These are phyloP conservation scores for Venturia canescens DNA, from an alignment of 1,140 invertebrate species.

Conservation along the genomic window DNA sequence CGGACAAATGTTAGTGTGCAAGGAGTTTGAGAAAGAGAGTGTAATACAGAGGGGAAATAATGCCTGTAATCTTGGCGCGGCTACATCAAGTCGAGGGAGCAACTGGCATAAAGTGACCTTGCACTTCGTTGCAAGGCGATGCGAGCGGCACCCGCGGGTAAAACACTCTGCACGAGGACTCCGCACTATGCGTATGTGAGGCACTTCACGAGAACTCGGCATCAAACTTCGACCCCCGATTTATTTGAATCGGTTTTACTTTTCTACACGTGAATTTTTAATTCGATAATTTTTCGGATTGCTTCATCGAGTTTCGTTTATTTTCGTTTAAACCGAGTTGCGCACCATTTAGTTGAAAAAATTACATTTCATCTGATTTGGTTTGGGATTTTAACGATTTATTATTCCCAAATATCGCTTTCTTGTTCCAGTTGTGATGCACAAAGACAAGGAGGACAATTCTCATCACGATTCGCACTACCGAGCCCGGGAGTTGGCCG, in stretches of 20 bases:
- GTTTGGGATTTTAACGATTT: too few species aligned
- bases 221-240: too few species aligned
- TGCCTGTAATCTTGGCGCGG: conserved; percentile 48
- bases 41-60: conserved; percentile 48
- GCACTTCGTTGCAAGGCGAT: conserved; percentile 36
- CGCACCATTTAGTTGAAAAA: too few species aligned
- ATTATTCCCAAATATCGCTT: too few species aligned
- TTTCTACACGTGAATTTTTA: too few species aligned
- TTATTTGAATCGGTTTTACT: too few species aligned
- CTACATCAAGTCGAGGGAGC: conserved; percentile 36
- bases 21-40: conserved; percentile 39
- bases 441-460: conserved; percentile 92
- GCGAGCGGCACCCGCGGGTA: conserved; percentile 29
- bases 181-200: neutral
- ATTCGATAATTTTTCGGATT: too few species aligned
- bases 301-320: neutral
- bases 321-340: neutral
- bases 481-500: conserved; percentile 86
- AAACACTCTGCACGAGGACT: neutral
- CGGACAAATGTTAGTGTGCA: neutral
- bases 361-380: too few species aligned
- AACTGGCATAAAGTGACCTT: conserved; percentile 50
- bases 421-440: conserved; percentile 91
- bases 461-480: conserved; percentile 82
- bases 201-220: too few species aligned